A percentile compares a stretch with the other conserved stretches of the same genome.
phyloP scores from a whole-genome alignment of 92 coral and sea anemone genomes.

The Heteractis magnifica region DNA sequence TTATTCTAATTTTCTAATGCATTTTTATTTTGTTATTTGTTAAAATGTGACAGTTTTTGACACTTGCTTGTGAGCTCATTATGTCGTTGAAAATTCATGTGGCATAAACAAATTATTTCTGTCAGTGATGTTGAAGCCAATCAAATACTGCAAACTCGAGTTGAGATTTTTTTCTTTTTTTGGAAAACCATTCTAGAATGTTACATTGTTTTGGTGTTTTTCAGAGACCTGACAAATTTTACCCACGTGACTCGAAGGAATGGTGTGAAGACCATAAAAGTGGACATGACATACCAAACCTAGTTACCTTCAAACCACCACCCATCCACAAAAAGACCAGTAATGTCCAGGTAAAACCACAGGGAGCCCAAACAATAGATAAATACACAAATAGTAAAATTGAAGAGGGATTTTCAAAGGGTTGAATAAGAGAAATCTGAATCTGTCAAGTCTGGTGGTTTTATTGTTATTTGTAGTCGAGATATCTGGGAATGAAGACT shows the following conservation, averaged over 20 bases:
- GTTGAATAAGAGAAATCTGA: too few species aligned
- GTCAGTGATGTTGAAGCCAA: too few species aligned
- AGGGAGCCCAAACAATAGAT: not conserved
- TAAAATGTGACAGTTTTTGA: too few species aligned
- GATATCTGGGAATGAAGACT: conserved; percentile 49
- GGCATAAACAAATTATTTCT: too few species aligned
- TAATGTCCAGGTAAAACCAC: conserved; percentile 53
- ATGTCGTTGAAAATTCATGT: too few species aligned
- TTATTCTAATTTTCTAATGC: too few species aligned
- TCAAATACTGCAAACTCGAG: too few species aligned
- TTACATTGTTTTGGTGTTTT: not conserved
- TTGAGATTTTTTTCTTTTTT: not conserved
- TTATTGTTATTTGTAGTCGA: conserved; percentile 31
- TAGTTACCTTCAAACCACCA: conserved; percentile 71
- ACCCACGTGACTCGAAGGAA: conserved; percentile 74
- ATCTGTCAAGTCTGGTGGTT: too few species aligned
- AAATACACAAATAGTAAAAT: not conserved
- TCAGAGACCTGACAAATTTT: conserved; percentile 63
- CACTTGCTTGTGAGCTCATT: too few species aligned
- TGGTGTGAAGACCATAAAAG: conserved; percentile 81
- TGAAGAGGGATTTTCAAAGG: not conserved
- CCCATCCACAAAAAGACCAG: conserved; percentile 70
- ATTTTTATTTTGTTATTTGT: too few species aligned
- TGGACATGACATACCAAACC: conserved; percentile 67
- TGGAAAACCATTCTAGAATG: not conserved